These are phyloP conservation scores for Episyrphus balteatus DNA, from an alignment of 1,140 invertebrate genomes.

Conservation along the genomic window DNA sequence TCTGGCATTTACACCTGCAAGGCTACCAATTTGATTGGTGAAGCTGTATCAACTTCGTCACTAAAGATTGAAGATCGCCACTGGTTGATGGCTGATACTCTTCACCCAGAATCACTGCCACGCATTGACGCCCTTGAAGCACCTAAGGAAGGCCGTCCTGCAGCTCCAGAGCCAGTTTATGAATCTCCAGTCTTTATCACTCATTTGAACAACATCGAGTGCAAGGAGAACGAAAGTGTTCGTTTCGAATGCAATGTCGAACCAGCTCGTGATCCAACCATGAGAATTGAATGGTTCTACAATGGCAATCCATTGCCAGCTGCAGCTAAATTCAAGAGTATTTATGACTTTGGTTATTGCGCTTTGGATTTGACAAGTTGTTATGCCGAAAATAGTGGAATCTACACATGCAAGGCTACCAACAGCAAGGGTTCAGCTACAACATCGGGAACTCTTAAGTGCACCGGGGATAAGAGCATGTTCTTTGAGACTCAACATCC, in stretches of 20 bases:
- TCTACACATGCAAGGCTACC: slow-evolving; percentile 85
- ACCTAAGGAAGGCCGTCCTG: slow-evolving; percentile 49
- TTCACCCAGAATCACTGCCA: slow-evolving; percentile 82
- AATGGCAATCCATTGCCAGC: slow-evolving; percentile 72
- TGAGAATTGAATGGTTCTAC: slow-evolving; percentile 86
- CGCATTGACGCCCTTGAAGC: slow-evolving; percentile 79
- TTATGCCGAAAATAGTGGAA: slow-evolving; percentile 79
- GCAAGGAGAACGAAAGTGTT: slow-evolving; percentile 78
- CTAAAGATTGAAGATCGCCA: slow-evolving; percentile 81
- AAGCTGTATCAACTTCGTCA: slow-evolving; percentile 83
- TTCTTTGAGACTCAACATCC: slow-evolving; percentile 83
- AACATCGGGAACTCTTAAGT: slow-evolving; percentile 75
- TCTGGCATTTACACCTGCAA: slow-evolving; percentile 91
- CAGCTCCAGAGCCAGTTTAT: slow-evolving; percentile 62
- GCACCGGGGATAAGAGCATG: slow-evolving; percentile 65
- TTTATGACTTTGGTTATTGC: slow-evolving; percentile 82
- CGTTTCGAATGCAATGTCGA: slow-evolving; percentile 93
- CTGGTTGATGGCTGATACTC: slow-evolving; percentile 75
- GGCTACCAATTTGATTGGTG: slow-evolving; percentile 78
- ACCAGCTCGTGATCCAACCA: slow-evolving; percentile 86
- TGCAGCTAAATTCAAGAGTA: slow-evolving; percentile 70
- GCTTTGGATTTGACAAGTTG: slow-evolving; percentile 69
- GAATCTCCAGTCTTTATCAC: slow-evolving; percentile 81
- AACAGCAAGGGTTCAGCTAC: slow-evolving; percentile 82
- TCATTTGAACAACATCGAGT: slow-evolving; percentile 82